Evolutionary conservation across 2,113 vertebrate species (phyloP), one percentile per base, ranked within the genome.

Genomic region (Vicugna pacos): DNA sequence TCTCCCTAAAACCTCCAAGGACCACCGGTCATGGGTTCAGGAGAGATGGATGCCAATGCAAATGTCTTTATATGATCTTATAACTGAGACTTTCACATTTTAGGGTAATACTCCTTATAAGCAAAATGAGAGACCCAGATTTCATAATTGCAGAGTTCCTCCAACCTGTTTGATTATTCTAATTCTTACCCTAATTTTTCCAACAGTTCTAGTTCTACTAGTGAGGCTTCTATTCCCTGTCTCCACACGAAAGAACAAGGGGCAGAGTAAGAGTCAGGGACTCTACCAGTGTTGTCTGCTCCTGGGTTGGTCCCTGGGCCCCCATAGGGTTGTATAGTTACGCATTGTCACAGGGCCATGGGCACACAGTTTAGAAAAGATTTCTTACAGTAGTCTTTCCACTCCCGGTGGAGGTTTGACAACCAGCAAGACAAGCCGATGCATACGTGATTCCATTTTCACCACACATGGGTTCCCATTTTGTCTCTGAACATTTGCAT

Each of bases 401-500:
- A 8, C 91, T 99, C 91, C 99, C 98, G 0, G 95, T 98, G 92
- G 98, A 99, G 0, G 96, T 98, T 67, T 86, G 98, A 97, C 99
- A 99, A 62, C 99, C 99, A 0, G 99, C 99, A 3, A 99, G 98
- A 95, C 99, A 99, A 2, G 99, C 98, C 0, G 99, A 99, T 35
- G 98, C 46, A 0, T 99, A 99, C 7, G 99, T 99, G 52, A 99
- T 97, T 58, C 99, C 99, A 5, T 99, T 98, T 52, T 98, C 99
- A 6, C 99, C 99, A 38, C 99, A 99, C 90, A 99, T 98, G 3
- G 99, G 99, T 77, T 99, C 99, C 99, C 99, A 99, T 79, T 99
- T 98, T 0, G 96, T 98, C 58, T 97, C 96, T 52, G 99, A 99
- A 90, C 99, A 99, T 0, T 88, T 72, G 42, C 99, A 99, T 64